phyloP scores from a whole-genome alignment of 2,797 vertebrate genomes.

The Picus viridis region DNA sequence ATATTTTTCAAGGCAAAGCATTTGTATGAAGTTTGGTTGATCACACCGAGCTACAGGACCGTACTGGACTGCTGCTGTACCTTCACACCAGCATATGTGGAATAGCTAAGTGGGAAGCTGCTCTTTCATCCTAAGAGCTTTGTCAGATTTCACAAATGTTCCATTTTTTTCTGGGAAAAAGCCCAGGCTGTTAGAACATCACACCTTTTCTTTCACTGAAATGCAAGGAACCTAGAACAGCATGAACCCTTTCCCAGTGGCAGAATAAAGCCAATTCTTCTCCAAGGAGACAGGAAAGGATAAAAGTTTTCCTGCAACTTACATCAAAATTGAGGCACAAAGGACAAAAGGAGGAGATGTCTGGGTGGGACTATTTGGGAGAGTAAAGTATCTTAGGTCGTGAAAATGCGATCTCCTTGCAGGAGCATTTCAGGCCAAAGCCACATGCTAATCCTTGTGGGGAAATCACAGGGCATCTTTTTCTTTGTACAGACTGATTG shows the following conservation, averaged over 20 bases:
- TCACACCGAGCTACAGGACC: background rate
- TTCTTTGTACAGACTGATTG: background rate
- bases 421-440: background rate
- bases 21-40: background rate
- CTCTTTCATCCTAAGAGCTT: background rate
- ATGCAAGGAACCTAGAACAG: background rate
- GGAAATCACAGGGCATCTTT: background rate
- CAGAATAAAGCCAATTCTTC: background rate
- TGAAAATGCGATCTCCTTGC: background rate
- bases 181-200: background rate
- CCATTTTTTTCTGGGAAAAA: background rate
- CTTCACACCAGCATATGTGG: background rate
- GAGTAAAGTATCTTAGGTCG: background rate
- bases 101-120: background rate
- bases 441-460: background rate
- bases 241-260: background rate
- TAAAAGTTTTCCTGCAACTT: background rate
- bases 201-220: constrained; percentile 1
- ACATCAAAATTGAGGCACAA: background rate
- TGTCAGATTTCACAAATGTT: constrained; percentile 5
- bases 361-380: background rate
- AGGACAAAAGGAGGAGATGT: background rate
- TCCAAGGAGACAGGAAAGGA: background rate
- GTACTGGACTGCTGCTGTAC: background rate
- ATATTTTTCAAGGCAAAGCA: background rate